Percentiles rank a stretch among this genome's conserved stretches.
Evolutionary conservation across 2,888 invertebrate species (phyloP).

Genomic region (Heliconius erato): DNA sequence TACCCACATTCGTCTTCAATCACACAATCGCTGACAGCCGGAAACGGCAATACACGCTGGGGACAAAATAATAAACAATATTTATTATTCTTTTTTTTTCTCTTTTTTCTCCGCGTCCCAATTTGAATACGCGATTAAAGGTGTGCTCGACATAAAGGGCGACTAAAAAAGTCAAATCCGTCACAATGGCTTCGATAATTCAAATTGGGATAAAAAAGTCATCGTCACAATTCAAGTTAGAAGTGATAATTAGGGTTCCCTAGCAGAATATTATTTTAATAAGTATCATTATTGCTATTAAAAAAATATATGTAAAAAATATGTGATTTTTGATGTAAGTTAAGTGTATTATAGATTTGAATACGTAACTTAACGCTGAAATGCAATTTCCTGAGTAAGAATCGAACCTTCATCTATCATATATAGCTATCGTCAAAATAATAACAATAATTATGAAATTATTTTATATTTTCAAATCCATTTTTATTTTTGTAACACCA

Average conservation of each 20-base stretch:
- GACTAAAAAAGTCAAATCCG: slow-evolving; percentile 64
- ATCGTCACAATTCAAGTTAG: slow-evolving; percentile 79
- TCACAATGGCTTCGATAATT: slow-evolving; percentile 70
- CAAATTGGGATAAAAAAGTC: slow-evolving; percentile 64
- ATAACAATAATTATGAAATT: too few species aligned
- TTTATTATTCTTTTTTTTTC: slow-evolving; percentile 67
- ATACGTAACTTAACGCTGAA: too few species aligned
- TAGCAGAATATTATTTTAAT: slow-evolving; percentile 28
- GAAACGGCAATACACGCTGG: slow-evolving; percentile 77
- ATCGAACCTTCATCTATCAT: too few species aligned
- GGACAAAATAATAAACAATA: slow-evolving; percentile 77
- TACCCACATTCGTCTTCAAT: slow-evolving; percentile 69
- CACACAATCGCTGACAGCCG: slow-evolving; percentile 80
- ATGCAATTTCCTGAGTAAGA: too few species aligned
- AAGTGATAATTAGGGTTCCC: slow-evolving; percentile 71
- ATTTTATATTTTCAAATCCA: too few species aligned
- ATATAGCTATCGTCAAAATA: too few species aligned
- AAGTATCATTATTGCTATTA: neutral
- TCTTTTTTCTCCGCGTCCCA: slow-evolving; percentile 37
- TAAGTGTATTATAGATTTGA: too few species aligned
- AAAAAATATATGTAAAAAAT: neutral
- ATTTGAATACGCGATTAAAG: slow-evolving; percentile 78
- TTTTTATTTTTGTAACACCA: neutral
- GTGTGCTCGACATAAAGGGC: slow-evolving; percentile 60
- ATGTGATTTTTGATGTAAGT: neutral